phyloP scores from a whole-genome alignment of 2,888 invertebrate species.

The Ophraella communa region DNA sequence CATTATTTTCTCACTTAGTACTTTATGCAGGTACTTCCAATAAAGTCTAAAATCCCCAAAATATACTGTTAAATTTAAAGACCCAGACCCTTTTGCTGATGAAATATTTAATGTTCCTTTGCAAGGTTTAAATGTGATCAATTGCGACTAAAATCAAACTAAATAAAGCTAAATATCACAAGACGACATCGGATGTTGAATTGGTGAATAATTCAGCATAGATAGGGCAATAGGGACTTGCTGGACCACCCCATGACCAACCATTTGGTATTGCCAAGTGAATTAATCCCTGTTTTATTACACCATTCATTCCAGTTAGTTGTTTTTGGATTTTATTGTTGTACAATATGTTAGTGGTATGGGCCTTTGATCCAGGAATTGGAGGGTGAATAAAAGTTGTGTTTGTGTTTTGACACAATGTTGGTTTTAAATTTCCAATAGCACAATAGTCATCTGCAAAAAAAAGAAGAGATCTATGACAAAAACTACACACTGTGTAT shows the following conservation, averaged over 20 bases:
- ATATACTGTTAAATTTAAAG: neutral
- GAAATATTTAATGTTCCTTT: neutral
- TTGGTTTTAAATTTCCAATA: slow-evolving; percentile 48
- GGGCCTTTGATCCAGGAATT: slow-evolving; percentile 27
- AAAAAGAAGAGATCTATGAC: neutral
- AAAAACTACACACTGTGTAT: too few species aligned
- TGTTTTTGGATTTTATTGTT: slow-evolving; percentile 48
- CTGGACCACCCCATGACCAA: slow-evolving; percentile 83
- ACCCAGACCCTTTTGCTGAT: neutral
- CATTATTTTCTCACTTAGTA: too few species aligned
- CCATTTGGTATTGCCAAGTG: slow-evolving; percentile 83
- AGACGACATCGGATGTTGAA: slow-evolving; percentile 46
- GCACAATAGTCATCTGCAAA: slow-evolving; percentile 43
- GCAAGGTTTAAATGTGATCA: slow-evolving; percentile 24
- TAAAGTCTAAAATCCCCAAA: neutral
- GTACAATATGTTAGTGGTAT: slow-evolving; percentile 44
- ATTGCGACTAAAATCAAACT: slow-evolving; percentile 43
- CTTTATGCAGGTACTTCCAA: too few species aligned
- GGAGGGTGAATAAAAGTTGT: slow-evolving; percentile 43
- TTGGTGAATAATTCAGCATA: slow-evolving; percentile 73
- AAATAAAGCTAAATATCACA: slow-evolving; percentile 53
- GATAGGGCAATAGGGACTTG: slow-evolving; percentile 76
- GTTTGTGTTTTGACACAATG: slow-evolving; percentile 49
- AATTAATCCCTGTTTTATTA: slow-evolving; percentile 74
- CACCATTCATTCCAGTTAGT: slow-evolving; percentile 66